A percentile compares a stretch with the other conserved stretches of the same genome.
These are phyloP conservation scores for Lutjanus argentimaculatus DNA, from an alignment of 2,797 vertebrate genomes.

Conservation along the genomic window DNA sequence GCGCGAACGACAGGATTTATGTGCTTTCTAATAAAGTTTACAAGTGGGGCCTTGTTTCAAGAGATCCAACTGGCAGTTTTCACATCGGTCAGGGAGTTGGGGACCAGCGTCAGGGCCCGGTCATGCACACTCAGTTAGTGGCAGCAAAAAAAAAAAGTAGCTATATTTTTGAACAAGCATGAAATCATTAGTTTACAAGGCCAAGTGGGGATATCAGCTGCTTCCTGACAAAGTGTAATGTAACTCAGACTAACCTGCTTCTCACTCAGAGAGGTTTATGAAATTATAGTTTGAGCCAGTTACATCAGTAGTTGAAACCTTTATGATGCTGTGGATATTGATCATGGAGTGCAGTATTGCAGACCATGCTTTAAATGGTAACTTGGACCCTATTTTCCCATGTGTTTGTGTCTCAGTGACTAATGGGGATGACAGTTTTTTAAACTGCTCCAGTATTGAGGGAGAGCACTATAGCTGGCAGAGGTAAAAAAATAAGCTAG, in stretches of 20 bases:
- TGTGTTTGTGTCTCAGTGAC: too few relatives aligned
- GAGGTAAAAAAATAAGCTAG: too few relatives aligned
- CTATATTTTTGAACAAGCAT: slow-evolving; percentile 17
- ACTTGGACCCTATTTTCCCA: too few relatives aligned
- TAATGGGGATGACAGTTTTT: too few relatives aligned
- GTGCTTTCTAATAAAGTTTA: slow-evolving; percentile 71
- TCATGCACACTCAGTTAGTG: slow-evolving; percentile 13
- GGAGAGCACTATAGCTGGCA: too few relatives aligned
- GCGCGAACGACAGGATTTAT: slow-evolving; percentile 71
- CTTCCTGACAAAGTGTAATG: slow-evolving; percentile 20
- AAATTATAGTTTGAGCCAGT: slow-evolving; percentile 11
- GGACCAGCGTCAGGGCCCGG: slow-evolving; percentile 1
- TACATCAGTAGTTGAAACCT: slow-evolving; percentile 4
- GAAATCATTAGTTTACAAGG: slow-evolving; percentile 29
- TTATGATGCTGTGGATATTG: slow-evolving; percentile 15
- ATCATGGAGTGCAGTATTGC: neutral
- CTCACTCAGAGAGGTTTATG: slow-evolving; percentile 8
- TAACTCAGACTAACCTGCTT: slow-evolving; percentile 4
- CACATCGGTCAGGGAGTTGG: slow-evolving; percentile 33
- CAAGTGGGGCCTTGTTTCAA: slow-evolving; percentile 66
- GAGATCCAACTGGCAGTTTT: slow-evolving; percentile 52
- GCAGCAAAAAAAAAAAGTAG: slow-evolving; percentile 7
- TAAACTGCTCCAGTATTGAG: too few relatives aligned
- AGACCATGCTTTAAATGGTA: neutral
- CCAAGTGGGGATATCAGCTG: neutral